phyloP scores from a whole-genome alignment of 2,888 invertebrate genomes.

The Trissolcus brochymenae region DNA sequence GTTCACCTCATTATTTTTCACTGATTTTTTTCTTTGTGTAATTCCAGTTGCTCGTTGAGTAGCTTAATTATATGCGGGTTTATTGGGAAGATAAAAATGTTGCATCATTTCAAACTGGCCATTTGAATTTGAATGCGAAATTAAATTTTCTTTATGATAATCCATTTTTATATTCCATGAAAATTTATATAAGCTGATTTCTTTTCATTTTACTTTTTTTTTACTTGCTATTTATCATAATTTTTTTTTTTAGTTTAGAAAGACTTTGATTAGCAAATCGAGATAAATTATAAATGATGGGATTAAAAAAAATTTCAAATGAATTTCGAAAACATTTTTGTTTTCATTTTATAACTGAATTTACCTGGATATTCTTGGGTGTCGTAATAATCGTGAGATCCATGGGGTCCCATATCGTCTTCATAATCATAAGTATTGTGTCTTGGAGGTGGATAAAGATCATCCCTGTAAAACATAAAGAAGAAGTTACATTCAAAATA shows the following conservation, averaged over 20 bases:
- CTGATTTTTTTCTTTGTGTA: conserved; percentile 30
- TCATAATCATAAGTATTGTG: conserved; percentile 73
- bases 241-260: too few relatives aligned
- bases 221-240: too few relatives aligned
- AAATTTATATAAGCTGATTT: too few relatives aligned
- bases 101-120: neutral
- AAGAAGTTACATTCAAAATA: too few relatives aligned
- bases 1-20: conserved; percentile 54
- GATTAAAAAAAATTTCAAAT: neutral
- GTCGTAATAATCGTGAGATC: conserved; percentile 77
- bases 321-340: too few relatives aligned
- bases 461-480: conserved; percentile 61
- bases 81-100: conserved; percentile 36
- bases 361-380: conserved; percentile 77
- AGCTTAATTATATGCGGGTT: conserved; percentile 43
- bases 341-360: too few relatives aligned
- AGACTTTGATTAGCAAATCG: neutral
- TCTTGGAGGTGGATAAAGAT: conserved; percentile 66
- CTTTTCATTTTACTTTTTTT: too few relatives aligned
- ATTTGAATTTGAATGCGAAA: too few relatives aligned
- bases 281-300: neutral
- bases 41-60: conserved; percentile 51
- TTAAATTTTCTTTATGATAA: too few relatives aligned
- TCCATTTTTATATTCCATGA: too few relatives aligned
- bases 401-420: conserved; percentile 71